Percentiles rank a stretch among this genome's conserved stretches.
Conservation (phyloP, 1,140 invertebrate species). For the Helicoverpa armigera region DNA sequence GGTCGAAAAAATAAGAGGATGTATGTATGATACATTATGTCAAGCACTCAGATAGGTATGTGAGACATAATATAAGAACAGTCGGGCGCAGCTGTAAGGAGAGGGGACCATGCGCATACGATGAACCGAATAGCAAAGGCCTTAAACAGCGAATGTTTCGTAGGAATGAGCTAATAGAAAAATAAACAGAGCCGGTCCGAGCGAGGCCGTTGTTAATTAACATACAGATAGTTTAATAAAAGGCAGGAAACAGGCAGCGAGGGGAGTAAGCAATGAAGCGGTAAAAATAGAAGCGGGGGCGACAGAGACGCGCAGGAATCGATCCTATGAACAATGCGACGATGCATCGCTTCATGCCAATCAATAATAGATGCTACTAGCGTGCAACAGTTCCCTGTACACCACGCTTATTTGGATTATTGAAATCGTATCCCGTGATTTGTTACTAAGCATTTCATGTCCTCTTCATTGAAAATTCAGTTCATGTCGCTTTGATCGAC, state of each 20-base stretch:
- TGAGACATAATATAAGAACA: constrained; percentile 51
- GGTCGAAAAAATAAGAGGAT: constrained; percentile 81
- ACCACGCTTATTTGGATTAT: constrained; percentile 13
- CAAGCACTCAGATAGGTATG: constrained; percentile 57
- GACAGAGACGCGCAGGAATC: constrained; percentile 79
- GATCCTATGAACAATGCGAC: constrained; percentile 77
- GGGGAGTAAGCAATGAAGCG: constrained; percentile 85
- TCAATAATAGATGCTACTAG: constrained; percentile 75
- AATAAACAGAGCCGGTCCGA: constrained; percentile 75
- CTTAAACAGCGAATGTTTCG: constrained; percentile 75
- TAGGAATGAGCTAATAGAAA: constrained; percentile 77
- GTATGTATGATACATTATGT: constrained; percentile 69
- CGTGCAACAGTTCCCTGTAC: constrained; percentile 53
- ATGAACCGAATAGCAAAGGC: constrained; percentile 56
- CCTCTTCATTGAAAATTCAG: not conserved
- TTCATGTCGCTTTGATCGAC: too few species aligned
- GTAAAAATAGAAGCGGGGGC: constrained; percentile 85
- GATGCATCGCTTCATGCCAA: constrained; percentile 73
- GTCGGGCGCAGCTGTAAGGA: constrained; percentile 64
- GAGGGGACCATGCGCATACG: constrained; percentile 50
- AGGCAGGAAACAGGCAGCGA: constrained; percentile 83
- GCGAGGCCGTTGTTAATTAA: constrained; percentile 85
- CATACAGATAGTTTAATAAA: constrained; percentile 87
- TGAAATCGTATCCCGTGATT: constrained; percentile 7
- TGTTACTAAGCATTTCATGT: not conserved